Conservation (phyloP, 2,113 vertebrate genomes). For the Brienomyrus brachyistius region DNA sequence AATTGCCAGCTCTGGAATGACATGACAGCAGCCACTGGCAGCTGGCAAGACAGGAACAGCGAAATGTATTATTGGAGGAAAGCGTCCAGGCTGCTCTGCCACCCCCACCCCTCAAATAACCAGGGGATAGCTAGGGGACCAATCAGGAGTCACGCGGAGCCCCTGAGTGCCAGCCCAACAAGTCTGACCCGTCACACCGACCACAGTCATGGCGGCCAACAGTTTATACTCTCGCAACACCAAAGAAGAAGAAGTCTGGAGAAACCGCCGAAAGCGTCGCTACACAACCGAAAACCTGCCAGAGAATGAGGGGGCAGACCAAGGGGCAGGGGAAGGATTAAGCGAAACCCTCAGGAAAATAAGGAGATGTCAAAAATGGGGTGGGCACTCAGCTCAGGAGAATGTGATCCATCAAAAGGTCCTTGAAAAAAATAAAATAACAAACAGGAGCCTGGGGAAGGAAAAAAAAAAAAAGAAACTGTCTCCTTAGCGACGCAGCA, state of each 20-base stretch:
- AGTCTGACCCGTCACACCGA: neutral
- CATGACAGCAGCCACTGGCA: neutral
- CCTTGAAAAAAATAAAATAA: neutral
- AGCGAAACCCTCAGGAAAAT: neutral
- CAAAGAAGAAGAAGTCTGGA: neutral
- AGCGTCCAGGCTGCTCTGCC: neutral
- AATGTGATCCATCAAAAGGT: constrained; percentile 14
- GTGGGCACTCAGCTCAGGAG: neutral
- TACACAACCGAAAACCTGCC: neutral
- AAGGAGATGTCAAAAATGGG: neutral
- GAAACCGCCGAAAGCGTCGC: neutral
- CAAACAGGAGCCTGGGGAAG: neutral
- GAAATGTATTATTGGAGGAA: neutral
- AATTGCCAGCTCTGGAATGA: neutral
- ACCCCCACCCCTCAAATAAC: neutral
- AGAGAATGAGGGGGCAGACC: neutral
- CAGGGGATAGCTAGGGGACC: neutral
- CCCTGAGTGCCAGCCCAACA: neutral
- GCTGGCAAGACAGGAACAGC: neutral
- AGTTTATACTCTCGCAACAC: neutral
- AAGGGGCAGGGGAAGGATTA: neutral
- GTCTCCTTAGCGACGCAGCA: constrained; percentile 36
- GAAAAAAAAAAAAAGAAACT: constrained; percentile 18
- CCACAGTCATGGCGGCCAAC: neutral
- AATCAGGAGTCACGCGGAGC: neutral